Evolutionary conservation across 2,113 vertebrate genomes (phyloP), one percentile per base, ranked within the genome.

Genomic region (Paedocypris sp.): DNA sequence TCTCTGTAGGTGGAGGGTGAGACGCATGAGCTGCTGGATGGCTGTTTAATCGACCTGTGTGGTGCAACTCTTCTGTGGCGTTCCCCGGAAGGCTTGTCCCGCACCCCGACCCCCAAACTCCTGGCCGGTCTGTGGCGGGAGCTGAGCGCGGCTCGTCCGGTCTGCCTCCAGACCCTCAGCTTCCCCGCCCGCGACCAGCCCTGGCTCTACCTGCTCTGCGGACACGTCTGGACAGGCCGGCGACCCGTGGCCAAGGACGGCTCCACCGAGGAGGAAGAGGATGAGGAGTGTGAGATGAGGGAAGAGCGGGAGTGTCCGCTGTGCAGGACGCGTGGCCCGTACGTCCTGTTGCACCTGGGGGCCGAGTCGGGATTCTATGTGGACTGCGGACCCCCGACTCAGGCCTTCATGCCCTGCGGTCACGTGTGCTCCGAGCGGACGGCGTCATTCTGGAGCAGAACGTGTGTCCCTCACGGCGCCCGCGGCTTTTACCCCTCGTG

Each of bases 371-470:
- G 84, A 1, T 91, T 94, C 79, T 98, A 91, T 11, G 86, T 96
- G 76, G 94, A 98, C n/a, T 85, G 87, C 0, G 91, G 88, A 45
- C 86, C 90, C 18, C 93, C 94, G 0, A 93, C 91, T 3, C 92
- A 96, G 0, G 90, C 91, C 0, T 93, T 97, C 42, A 87, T 84
- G 73, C 94, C 93, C 0, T 98, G 94, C 10, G 94, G 94, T 28
- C 94, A 98, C 1, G 92, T 97, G 47, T 93, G 93, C 74, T 97
- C 94, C 0, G 90, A 93, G 83, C 89, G 90, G 82, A 97, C 94
- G 16, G 85, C 87, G 5, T 80, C 80, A 2, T 95, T 89, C 72
- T 98, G 94, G 94, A 89, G 90, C 52, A 90, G 90, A 71, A 91
- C 92, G 63, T 87, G 81, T 0, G 88, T 96, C 60, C 93, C 92